phyloP scores from a whole-genome alignment of 2,888 invertebrate genomes.

The Gymnosoma rotundatum region DNA sequence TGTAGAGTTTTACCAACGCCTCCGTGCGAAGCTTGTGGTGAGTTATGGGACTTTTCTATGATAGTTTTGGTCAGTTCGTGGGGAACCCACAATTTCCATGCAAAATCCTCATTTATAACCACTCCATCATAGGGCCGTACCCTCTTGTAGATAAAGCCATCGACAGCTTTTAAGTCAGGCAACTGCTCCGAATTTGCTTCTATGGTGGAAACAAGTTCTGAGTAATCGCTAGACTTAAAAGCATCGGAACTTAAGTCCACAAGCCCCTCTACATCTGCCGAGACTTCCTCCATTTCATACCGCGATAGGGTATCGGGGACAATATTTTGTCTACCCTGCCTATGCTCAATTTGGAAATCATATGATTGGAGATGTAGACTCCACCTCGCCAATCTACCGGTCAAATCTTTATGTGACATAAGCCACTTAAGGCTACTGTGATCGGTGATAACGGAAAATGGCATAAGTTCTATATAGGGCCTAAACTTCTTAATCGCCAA shows the following conservation, averaged over 20 bases:
- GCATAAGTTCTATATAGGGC: conserved; percentile 2
- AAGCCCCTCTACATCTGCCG: background rate
- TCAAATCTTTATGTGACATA: background rate
- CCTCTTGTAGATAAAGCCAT: background rate
- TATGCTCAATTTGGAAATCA: background rate
- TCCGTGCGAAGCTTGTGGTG: too few relatives aligned
- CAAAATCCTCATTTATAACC: background rate
- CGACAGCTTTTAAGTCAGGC: background rate
- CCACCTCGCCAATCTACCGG: background rate
- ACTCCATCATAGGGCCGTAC: background rate
- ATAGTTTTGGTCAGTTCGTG: background rate
- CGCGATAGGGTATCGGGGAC: background rate
- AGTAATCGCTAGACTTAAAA: background rate
- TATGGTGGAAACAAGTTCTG: background rate
- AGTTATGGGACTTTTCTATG: too few relatives aligned
- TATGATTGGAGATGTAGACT: background rate
- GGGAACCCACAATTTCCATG: background rate
- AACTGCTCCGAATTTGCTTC: background rate
- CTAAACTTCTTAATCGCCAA: background rate
- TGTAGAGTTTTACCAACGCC: too few relatives aligned
- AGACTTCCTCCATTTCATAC: background rate
- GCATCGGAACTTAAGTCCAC: background rate
- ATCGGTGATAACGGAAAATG: background rate
- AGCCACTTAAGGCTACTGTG: background rate
- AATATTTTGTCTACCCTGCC: background rate